Base-by-base conservation (phyloP, 2,888 invertebrate genomes). In the Lysandra bellargus region DNA sequence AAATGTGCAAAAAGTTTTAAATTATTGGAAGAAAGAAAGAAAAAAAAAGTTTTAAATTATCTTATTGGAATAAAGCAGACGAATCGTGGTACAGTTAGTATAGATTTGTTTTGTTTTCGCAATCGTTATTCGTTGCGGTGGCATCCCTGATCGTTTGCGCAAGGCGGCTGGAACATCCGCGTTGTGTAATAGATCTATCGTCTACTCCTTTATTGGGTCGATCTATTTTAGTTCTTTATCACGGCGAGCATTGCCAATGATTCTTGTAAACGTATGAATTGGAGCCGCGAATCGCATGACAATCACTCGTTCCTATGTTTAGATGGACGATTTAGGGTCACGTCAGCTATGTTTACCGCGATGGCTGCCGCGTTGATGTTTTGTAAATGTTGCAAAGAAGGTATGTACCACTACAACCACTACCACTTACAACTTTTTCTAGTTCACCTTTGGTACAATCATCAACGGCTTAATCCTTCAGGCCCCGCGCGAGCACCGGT, bases 161-260 rank as follows among this genome's bases (percentile, higher is more conserved):
- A 89, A 90, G 83, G 82, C 83, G 85, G 84, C 84, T 86, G 83
- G 85, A 81, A 86, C 87, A 88, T 90, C 89, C 88, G 90, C 85
- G 85, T 91, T 92, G 86, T 90, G 90, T 85, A 92, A 92, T 84
- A 83, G 83, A 86, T 85, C 83, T 85, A 85, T 84, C 84, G 86
- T 87, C 85, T 78, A 80, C 87, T 87, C 89, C 88, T 91, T 91
- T 91, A 92, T 91, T 91, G 88, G 91, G 91, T 91, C 91, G 90
- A 87, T 89, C 92, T 92, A 92, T 92, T 92, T 89, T 85, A 82
- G 88, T 86, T 82, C 84, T 84, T 88, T 89, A 89, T 89, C 86
- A 86, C 84, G 80, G 85, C 83, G 84, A 85, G 83, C 87, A 86
- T 86, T 89, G 90, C 90, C 89, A 89, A 79, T 75, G 75, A 75